Evolutionary conservation across 2,113 vertebrate species (phyloP), one percentile per base, ranked within the genome.

Genomic region (Neotoma lepida): DNA sequence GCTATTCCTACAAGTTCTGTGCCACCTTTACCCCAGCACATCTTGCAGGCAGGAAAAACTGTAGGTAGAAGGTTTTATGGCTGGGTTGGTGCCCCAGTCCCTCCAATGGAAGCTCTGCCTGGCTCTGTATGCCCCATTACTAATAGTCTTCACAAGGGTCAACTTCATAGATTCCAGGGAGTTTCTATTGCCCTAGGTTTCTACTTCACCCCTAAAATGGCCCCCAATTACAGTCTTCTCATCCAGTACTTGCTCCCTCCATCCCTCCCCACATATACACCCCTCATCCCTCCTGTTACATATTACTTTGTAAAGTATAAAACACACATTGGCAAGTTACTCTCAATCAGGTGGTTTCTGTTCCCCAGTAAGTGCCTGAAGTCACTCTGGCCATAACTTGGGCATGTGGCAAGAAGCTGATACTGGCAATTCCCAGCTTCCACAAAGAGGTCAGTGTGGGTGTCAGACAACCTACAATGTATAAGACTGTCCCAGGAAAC

Each of bases 231-330:
- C 68, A 71, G 68, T 71, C 68, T 39, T 39, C 35, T 70, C 35
- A 39, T 4, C n/a, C 35, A 70, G 35, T 39, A 70, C 66, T 68
- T 6, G 17, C 35, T 18, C 63, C 63, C 66, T n/a, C 35, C 35
- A 2, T 17, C 15, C 6, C 33, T 17, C 30, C 6, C 61, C 26
- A 63, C 3, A 70, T 17, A 39, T 18, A 39, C 7, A 70, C 68
- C 13, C 33, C 68, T 71, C 68, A 71, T 71, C 68, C 18, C 35
- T 71, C n/a, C 68, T 71, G n/a, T 20, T n/a, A 71, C n/a, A 15
- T 39, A 74, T 18, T 70, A 71, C 87, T 82, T 78, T 90, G 70
- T 68, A 95, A 89, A 56, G 14, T 6, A 82, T 58, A 73, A 92
- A 91, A 74, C 39, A 89, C 4, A 26, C 30, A 74, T 8, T 9